Percentiles rank a stretch among this genome's conserved stretches.
These are phyloP conservation scores for Halotydeus destructor DNA, from an alignment of 1,140 invertebrate genomes.

Conservation along the genomic window DNA sequence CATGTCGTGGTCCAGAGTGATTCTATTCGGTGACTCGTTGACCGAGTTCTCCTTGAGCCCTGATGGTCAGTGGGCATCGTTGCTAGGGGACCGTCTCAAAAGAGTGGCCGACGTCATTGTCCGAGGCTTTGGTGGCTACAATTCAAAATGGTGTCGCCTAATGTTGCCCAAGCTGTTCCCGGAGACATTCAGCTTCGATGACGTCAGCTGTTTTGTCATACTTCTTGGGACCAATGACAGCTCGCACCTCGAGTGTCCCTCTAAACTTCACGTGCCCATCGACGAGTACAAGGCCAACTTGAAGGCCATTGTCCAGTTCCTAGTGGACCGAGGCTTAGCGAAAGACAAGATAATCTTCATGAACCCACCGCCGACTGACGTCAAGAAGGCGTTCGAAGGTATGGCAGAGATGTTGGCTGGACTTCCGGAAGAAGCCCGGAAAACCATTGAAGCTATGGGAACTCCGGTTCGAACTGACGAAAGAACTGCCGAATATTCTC, in stretches of 20 bases:
- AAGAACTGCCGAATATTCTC: constrained; percentile 18
- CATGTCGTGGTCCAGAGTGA: constrained; percentile 15
- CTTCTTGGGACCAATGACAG: constrained; percentile 27
- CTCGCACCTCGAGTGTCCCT: constrained; percentile 17
- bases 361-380: constrained; percentile 22
- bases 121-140: constrained; percentile 28
- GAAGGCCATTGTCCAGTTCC: constrained; percentile 21
- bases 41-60: constrained; percentile 7
- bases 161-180: constrained; percentile 22
- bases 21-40: constrained; percentile 16
- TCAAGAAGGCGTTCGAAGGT: constrained; percentile 18
- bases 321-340: constrained; percentile 21
- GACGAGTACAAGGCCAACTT: constrained; percentile 23
- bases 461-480: constrained; percentile 5
- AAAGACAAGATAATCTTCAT: constrained; percentile 24
- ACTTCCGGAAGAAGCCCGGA: too few relatives aligned
- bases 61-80: constrained; percentile 13
- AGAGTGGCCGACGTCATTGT: constrained; percentile 27
- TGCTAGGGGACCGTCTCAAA: constrained; percentile 13
- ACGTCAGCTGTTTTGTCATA: constrained; percentile 22
- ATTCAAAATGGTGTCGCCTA: constrained; percentile 21
- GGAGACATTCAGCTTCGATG: constrained; percentile 17
- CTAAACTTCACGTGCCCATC: constrained; percentile 24
- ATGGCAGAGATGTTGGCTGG: constrained; percentile 16
- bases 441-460: too few relatives aligned